These are phyloP conservation scores for Hoplodrina blanda DNA, from an alignment of 2,888 invertebrate genomes.

Conservation along the genomic window DNA sequence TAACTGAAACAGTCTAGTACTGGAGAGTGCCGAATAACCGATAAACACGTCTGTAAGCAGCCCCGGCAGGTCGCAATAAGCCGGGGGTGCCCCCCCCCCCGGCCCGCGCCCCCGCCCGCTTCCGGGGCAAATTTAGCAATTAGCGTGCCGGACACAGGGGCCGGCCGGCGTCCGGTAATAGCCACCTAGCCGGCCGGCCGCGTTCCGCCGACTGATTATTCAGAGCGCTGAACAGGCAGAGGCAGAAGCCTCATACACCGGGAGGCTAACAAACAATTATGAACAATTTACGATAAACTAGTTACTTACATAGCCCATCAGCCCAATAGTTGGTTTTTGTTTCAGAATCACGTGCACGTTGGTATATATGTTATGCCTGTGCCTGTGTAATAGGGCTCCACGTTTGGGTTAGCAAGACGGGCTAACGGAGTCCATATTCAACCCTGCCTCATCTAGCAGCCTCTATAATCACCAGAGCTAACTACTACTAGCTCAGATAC, in stretches of 20 bases:
- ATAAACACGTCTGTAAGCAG: constrained; percentile 43
- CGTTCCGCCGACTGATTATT: constrained; percentile 56
- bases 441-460: too few species aligned
- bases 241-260: constrained; percentile 27
- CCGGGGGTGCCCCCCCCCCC: constrained; percentile 20
- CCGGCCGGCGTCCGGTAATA: constrained; percentile 69
- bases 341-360: too few species aligned
- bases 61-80: constrained; percentile 68
- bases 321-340: too few species aligned
- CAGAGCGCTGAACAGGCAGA: not conserved
- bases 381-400: too few species aligned
- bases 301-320: too few species aligned
- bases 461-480: too few species aligned
- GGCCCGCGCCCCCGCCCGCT: constrained; percentile 18
- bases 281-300: not conserved
- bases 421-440: too few species aligned
- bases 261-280: not conserved
- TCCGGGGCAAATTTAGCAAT: constrained; percentile 83
- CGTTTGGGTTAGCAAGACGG: too few species aligned
- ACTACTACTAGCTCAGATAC: too few species aligned
- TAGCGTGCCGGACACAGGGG: constrained; percentile 77
- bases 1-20: constrained; percentile 25
- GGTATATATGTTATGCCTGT: too few species aligned
- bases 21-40: constrained; percentile 34
- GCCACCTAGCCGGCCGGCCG: constrained; percentile 73